Evolutionary conservation across 2,797 vertebrate species (phyloP).

Genomic region (Thunnus albacares): DNA sequence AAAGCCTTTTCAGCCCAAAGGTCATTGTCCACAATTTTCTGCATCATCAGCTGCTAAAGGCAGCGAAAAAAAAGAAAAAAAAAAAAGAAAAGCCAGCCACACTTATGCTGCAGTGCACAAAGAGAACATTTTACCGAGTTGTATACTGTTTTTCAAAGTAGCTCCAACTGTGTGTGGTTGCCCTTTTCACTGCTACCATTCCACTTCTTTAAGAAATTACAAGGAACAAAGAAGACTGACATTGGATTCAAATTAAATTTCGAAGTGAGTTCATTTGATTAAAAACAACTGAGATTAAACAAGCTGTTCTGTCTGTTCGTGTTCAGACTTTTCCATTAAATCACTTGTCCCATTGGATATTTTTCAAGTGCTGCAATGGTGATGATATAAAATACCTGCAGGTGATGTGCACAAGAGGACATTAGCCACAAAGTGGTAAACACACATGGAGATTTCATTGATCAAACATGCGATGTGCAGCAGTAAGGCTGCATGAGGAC

Average conservation of each 20-base stretch:
- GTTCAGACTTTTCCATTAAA: constrained; percentile 7
- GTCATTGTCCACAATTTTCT: constrained; percentile 64
- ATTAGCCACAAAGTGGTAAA: constrained; percentile 42
- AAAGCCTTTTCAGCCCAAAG: constrained; percentile 52
- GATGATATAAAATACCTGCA: constrained; percentile 30
- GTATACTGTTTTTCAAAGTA: background rate
- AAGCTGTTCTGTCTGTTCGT: background rate
- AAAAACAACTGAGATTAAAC: constrained; percentile 34
- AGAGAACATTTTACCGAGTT: constrained; percentile 11
- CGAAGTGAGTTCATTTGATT: constrained; percentile 18
- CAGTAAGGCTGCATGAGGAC: constrained; percentile 8
- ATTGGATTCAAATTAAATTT: background rate
- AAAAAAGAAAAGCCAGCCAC: background rate
- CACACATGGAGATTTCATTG: constrained; percentile 28
- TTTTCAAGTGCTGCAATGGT: constrained; percentile 13
- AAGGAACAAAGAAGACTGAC: background rate
- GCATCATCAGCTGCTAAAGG: constrained; percentile 52
- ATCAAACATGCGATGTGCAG: constrained; percentile 35
- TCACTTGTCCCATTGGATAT: background rate
- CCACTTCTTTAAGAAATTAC: background rate
- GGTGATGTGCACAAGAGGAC: constrained; percentile 30
- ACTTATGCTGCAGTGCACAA: background rate
- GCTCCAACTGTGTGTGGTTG: background rate
- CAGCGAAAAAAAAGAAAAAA: constrained; percentile 9
- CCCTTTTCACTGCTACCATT: background rate